A percentile compares a stretch with the other conserved stretches of the same genome.
These are phyloP conservation scores for Glareola pratincola DNA, from an alignment of 2,113 vertebrate genomes.

Conservation along the genomic window DNA sequence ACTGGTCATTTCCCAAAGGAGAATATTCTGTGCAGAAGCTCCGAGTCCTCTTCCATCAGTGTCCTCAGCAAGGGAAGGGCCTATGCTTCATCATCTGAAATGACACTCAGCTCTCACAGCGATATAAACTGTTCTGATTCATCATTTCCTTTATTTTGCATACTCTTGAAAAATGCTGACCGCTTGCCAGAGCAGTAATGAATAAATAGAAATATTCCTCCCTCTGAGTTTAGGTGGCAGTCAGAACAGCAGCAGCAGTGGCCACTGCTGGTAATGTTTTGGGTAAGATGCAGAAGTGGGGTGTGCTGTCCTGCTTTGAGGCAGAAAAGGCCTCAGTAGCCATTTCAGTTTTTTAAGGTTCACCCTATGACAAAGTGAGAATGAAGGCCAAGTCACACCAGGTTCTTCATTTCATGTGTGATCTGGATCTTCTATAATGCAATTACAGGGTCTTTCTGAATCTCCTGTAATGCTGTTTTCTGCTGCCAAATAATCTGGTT, in stretches of 20 bases:
- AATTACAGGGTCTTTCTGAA: not conserved
- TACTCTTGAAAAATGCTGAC: not conserved
- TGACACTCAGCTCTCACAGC: not conserved
- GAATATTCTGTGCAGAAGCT: not conserved
- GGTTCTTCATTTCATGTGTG: not conserved
- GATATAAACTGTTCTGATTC: not conserved
- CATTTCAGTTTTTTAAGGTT: not conserved
- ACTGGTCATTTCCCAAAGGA: not conserved
- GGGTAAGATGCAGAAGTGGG: not conserved
- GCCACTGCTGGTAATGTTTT: not conserved
- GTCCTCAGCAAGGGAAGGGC: not conserved
- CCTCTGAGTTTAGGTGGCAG: not conserved
- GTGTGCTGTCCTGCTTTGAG: not conserved
- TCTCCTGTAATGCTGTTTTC: not conserved
- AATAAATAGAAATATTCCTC: not conserved
- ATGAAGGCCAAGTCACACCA: not conserved
- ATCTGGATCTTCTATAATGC: not conserved
- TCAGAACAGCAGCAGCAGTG: not conserved
- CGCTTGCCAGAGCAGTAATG: not conserved
- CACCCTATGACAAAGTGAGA: not conserved
- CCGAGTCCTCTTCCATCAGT: not conserved
- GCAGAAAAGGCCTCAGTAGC: not conserved
- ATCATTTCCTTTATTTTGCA: not conserved
- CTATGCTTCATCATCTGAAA: not conserved
- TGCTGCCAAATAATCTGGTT: not conserved